A percentile compares a stretch with the other conserved stretches of the same genome.
Conservation (phyloP, 2,888 invertebrate species). For the Drosophila ustulata region DNA sequence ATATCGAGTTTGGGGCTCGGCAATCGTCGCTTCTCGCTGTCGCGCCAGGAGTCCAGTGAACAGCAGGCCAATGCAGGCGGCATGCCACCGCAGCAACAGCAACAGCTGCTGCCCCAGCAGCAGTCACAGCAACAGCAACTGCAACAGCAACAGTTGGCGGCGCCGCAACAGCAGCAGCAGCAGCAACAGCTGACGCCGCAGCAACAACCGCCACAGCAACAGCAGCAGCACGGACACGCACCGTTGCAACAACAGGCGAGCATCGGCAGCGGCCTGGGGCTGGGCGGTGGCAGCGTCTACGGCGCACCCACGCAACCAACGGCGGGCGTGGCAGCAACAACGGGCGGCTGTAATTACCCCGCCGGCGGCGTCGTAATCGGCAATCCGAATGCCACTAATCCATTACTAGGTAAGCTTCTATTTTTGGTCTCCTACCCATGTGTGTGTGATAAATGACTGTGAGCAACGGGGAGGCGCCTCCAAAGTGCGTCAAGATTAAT, state of each 20-base stretch:
- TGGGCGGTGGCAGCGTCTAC: constrained; percentile 49
- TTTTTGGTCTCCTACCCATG: neutral
- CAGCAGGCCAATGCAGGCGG: constrained; percentile 60
- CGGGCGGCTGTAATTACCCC: constrained; percentile 66
- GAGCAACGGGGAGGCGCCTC: neutral
- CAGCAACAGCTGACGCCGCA: constrained; percentile 35
- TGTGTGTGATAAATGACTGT: constrained; percentile 33
- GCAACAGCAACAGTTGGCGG: constrained; percentile 26
- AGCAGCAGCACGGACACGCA: constrained; percentile 51
- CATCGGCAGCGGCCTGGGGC: constrained; percentile 60
- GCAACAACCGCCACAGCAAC: constrained; percentile 46
- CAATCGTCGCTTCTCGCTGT: constrained; percentile 90
- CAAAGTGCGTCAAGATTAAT: constrained; percentile 55
- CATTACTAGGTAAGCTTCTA: constrained; percentile 78
- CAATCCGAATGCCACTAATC: constrained; percentile 82
- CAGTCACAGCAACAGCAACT: constrained; percentile 24
- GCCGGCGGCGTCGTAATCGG: constrained; percentile 81
- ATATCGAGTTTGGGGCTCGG: constrained; percentile 92
- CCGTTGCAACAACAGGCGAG: constrained; percentile 69
- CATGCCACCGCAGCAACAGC: constrained; percentile 26
- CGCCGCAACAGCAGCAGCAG: constrained; percentile 40
- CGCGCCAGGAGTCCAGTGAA: constrained; percentile 88
- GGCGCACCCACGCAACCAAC: constrained; percentile 68
- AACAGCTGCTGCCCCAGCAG: constrained; percentile 34
- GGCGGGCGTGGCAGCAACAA: constrained; percentile 48